These are phyloP conservation scores for Acrobasis suavella DNA, from an alignment of 2,888 invertebrate species.

Conservation along the genomic window DNA sequence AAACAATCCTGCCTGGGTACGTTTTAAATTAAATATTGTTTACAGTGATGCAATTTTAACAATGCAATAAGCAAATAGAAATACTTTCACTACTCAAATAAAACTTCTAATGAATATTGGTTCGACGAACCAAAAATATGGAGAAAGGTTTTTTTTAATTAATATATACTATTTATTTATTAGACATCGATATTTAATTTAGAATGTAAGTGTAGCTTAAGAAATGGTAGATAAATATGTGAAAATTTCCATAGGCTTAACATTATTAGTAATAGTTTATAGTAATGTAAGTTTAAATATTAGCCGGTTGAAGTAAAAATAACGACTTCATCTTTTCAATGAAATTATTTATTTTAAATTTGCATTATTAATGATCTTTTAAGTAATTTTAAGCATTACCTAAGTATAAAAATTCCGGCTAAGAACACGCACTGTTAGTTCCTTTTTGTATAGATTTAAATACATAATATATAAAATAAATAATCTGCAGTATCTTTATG, in stretches of 20 bases:
- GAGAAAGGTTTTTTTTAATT: slow-evolving; percentile 58
- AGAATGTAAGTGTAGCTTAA: slow-evolving; percentile 48
- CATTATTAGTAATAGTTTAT: slow-evolving; percentile 41
- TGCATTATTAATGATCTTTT: slow-evolving; percentile 37
- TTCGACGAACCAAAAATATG: slow-evolving; percentile 42
- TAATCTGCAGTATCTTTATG: slow-evolving; percentile 48
- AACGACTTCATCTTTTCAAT: slow-evolving; percentile 25
- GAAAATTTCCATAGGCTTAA: slow-evolving; percentile 72
- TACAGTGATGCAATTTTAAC: too few relatives aligned
- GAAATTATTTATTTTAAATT: slow-evolving; percentile 32
- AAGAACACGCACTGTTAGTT: slow-evolving; percentile 74
- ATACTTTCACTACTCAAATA: background rate
- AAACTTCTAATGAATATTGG: slow-evolving; percentile 29
- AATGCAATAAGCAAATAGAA: background rate
- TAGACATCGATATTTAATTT: slow-evolving; percentile 69
- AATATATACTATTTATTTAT: slow-evolving; percentile 82
- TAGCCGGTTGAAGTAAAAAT: slow-evolving; percentile 37
- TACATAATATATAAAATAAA: slow-evolving; percentile 42
- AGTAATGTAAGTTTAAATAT: slow-evolving; percentile 41
- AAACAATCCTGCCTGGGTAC: too few relatives aligned
- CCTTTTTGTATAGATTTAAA: slow-evolving; percentile 72
- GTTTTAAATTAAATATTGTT: too few relatives aligned
- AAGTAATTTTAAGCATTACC: slow-evolving; percentile 54
- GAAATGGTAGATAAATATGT: slow-evolving; percentile 52
- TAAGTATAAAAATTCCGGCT: slow-evolving; percentile 58